A percentile compares a stretch with the other conserved stretches of the same genome.
These are phyloP conservation scores for Coregonus suidteri DNA, from an alignment of 2,797 vertebrate genomes.

Conservation along the genomic window DNA sequence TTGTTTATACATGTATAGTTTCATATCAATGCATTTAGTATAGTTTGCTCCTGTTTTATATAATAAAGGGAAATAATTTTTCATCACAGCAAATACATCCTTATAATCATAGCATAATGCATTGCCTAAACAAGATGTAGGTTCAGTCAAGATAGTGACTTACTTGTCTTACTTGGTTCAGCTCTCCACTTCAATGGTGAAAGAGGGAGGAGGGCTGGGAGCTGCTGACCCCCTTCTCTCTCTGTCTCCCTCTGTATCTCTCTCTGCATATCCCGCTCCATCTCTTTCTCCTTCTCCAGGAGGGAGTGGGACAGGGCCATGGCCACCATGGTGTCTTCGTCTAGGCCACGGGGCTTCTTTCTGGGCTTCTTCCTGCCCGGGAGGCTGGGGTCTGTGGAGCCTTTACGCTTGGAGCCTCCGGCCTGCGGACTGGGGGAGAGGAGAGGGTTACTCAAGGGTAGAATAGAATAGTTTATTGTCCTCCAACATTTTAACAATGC, in stretches of 20 bases:
- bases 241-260: conserved; percentile 24
- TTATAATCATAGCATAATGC: neutral
- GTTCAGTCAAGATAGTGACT: neutral
- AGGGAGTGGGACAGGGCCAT: conserved; percentile 90
- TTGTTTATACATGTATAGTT: neutral
- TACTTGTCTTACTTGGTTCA: conserved; percentile 53
- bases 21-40: too few relatives aligned
- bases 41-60: neutral
- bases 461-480: neutral
- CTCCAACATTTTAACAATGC: neutral
- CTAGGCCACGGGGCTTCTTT: conserved; percentile 70
- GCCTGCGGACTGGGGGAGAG: conserved; percentile 51
- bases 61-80: neutral
- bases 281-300: conserved; percentile 71
- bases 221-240: conserved; percentile 22
- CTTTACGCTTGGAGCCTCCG: conserved; percentile 75
- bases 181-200: conserved; percentile 52
- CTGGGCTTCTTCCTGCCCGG: conserved; percentile 71
- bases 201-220: neutral
- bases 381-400: conserved; percentile 49
- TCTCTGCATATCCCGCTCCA: conserved; percentile 25
- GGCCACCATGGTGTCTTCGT: conserved; percentile 87
- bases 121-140: neutral
- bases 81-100: neutral
- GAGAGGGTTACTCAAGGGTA: neutral